Base-by-base conservation (phyloP, 2,113 vertebrate species). In the Menidia beryllina region DNA sequence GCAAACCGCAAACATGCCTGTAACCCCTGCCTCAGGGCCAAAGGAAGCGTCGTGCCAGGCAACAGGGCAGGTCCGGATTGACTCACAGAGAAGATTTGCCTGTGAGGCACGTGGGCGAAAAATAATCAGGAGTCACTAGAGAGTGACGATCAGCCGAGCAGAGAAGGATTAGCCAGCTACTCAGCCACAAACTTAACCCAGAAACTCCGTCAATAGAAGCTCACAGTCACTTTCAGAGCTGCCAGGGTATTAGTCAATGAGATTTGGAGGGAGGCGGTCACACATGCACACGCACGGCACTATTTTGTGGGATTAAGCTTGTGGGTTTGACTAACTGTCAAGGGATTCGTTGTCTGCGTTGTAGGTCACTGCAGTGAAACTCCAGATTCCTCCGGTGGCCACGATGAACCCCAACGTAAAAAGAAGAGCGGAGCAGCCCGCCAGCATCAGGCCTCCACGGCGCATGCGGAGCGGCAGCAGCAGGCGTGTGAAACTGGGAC, bases 131-230 rank as follows among this genome's bases (percentile, higher is more conserved):
- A 85, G 41, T 83, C 85, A 64, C 76, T 70, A 12, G 67, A 69
- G 75, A 86, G 74, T 61, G 68, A 66, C 75, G 78, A 88, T 85
- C 84, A 87, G 69, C 10, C 5, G 14, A 58, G 56, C 70, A 53
- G 57, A 67, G 58, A 58, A 56, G 86, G 88, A 88, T 91, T 88
- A 88, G 85, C 64, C 48, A 65, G 62, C 57, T 72, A 85, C 76
- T 88, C 83, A 76, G 67, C 72, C 74, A 72, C 75, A 2, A 78
- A 81, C 70, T 80, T 69, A 70, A 75, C 78, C 59, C 78, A 83
- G 39, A 75, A 68, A 72, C 27, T 54, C 69, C 47, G 64, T 83
- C 69, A 74, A 78, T 51, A 64, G 69, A 50, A 59, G 67, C 81
- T 60, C 5, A 43, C 60, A 47, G 51, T 85, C 59, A 47, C 56